phyloP scores from a whole-genome alignment of 92 coral and sea anemone genomes.

The Epizoanthus fatuus region DNA sequence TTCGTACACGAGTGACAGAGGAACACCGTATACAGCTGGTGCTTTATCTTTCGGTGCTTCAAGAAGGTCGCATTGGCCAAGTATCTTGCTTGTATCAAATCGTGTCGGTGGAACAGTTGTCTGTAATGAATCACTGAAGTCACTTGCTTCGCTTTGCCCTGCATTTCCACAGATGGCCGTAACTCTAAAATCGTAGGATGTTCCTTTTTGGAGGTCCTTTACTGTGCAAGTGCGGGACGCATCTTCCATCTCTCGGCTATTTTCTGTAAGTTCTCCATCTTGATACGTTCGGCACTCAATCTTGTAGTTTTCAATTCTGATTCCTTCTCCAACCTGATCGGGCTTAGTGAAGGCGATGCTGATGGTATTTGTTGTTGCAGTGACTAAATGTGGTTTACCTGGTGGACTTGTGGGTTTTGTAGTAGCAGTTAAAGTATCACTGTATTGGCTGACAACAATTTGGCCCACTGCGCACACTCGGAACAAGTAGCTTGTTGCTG shows the following conservation, averaged over 20 bases:
- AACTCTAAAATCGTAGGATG: conserved; percentile 45
- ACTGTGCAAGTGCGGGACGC: conserved; percentile 33
- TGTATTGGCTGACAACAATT: background rate
- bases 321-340: conserved; percentile 14
- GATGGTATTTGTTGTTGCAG: conserved; percentile 28
- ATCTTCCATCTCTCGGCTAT: conserved; percentile 29
- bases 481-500: background rate
- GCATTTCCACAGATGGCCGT: conserved; percentile 53
- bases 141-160: conserved; percentile 50
- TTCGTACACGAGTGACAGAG: conserved; percentile 35
- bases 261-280: conserved; percentile 11
- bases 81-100: conserved; percentile 38
- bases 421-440: conserved; percentile 12
- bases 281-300: conserved; percentile 50
- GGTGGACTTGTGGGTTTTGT: conserved; percentile 43
- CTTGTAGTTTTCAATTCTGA: conserved; percentile 49
- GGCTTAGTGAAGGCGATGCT: conserved; percentile 46
- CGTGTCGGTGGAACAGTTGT: conserved; percentile 14
- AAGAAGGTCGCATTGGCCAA: conserved; percentile 34
- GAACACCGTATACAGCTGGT: conserved; percentile 52
- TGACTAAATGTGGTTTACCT: conserved; percentile 24
- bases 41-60: conserved; percentile 31
- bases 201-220: conserved; percentile 39
- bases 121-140: conserved; percentile 40
- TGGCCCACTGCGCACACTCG: conserved; percentile 47